Percentiles rank a stretch among this genome's conserved stretches.
phyloP scores from a whole-genome alignment of 2,797 vertebrate species.

The Centroberyx gerrardi region DNA sequence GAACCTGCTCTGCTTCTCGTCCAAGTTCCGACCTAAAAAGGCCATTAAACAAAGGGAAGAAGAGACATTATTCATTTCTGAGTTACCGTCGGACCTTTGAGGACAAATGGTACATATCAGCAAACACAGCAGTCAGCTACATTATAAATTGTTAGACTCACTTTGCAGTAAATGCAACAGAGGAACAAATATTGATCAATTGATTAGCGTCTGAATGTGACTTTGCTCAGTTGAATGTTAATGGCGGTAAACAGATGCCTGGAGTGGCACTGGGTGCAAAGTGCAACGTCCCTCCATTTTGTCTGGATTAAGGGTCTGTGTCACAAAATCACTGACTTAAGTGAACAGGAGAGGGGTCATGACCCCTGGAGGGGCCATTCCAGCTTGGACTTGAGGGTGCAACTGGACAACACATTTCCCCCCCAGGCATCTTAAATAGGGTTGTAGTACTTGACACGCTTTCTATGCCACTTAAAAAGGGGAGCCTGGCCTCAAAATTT shows the following conservation, averaged over 20 bases:
- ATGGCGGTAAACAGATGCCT: slow-evolving; percentile 73
- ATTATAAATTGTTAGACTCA: slow-evolving; percentile 64
- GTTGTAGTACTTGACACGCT: background rate
- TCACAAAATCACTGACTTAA: slow-evolving; percentile 76
- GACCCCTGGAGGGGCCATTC: slow-evolving; percentile 59
- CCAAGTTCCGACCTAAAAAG: slow-evolving; percentile 14
- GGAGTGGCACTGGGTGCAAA: slow-evolving; percentile 35
- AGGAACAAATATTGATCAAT: slow-evolving; percentile 82
- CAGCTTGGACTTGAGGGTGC: slow-evolving; percentile 40
- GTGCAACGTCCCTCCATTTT: slow-evolving; percentile 41
- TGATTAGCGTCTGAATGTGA: slow-evolving; percentile 83
- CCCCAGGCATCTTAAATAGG: background rate
- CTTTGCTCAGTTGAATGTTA: slow-evolving; percentile 79
- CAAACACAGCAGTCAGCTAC: slow-evolving; percentile 56
- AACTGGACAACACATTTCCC: slow-evolving; percentile 10
- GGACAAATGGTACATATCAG: slow-evolving; percentile 61
- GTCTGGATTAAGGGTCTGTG: slow-evolving; percentile 67
- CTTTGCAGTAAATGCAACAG: slow-evolving; percentile 74
- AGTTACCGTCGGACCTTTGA: slow-evolving; percentile 49
- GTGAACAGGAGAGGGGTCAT: slow-evolving; percentile 59
- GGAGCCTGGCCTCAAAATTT: slow-evolving; percentile 16
- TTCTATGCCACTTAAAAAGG: slow-evolving; percentile 20
- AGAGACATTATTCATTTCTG: slow-evolving; percentile 39
- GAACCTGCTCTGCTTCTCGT: slow-evolving; percentile 47
- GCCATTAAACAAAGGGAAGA: slow-evolving; percentile 15